A percentile compares a stretch with the other conserved stretches of the same genome.
Conservation (phyloP, 2,888 invertebrate species). For the Drosophila kuntzei region DNA sequence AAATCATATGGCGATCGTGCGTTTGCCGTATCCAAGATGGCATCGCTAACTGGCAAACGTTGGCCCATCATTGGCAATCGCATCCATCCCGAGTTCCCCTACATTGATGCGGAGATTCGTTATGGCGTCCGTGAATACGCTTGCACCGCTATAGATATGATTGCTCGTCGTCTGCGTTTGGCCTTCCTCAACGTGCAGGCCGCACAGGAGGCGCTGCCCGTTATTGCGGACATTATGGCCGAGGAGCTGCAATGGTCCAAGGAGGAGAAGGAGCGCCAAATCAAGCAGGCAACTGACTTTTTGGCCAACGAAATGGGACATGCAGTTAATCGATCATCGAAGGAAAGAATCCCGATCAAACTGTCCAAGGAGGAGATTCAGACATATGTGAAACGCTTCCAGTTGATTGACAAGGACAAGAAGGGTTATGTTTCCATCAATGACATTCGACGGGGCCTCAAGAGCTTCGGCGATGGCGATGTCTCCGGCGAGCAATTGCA, state of each 20-base stretch:
- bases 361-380: slow-evolving; percentile 97
- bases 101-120: slow-evolving; percentile 97
- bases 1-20: slow-evolving; percentile 99
- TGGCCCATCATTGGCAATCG: slow-evolving; percentile 99
- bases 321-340: slow-evolving; percentile 94
- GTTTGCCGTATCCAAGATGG: slow-evolving; percentile 98
- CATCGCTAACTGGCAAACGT: slow-evolving; percentile 96
- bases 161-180: slow-evolving; percentile 96
- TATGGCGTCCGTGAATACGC: slow-evolving; percentile 99
- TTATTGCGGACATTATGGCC: slow-evolving; percentile 97
- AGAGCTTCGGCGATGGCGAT: slow-evolving; percentile 93
- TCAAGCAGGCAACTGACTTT: slow-evolving; percentile 93
- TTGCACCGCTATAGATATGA: slow-evolving; percentile 97
- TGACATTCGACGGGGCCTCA: slow-evolving; percentile 97
- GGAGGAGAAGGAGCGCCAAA: slow-evolving; percentile 92
- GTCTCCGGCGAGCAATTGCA: slow-evolving; percentile 97
- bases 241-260: slow-evolving; percentile 97
- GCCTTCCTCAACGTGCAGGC: slow-evolving; percentile 99
- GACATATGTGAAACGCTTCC: slow-evolving; percentile 97
- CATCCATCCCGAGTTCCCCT: slow-evolving; percentile 99
- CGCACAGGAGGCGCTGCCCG: slow-evolving; percentile 97
- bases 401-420: slow-evolving; percentile 96
- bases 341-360: slow-evolving; percentile 95
- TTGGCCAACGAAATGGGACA: slow-evolving; percentile 98
- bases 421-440: slow-evolving; percentile 99